Conservation (phyloP, 2,113 vertebrate genomes). For the Poeciliopsis occidentalis region DNA sequence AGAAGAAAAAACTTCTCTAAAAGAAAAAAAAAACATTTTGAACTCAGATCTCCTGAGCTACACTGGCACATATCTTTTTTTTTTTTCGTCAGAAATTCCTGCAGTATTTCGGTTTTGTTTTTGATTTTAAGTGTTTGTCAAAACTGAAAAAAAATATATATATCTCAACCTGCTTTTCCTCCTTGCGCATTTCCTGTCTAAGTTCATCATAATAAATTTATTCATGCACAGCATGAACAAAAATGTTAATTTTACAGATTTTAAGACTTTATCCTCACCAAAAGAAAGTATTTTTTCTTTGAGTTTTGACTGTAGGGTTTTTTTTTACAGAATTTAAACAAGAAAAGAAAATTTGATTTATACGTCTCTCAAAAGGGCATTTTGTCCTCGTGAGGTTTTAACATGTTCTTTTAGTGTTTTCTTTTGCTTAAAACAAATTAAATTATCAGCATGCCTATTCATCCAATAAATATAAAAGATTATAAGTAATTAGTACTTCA, state of each 20-base stretch:
- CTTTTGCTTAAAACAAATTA: background rate
- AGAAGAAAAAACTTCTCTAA: background rate
- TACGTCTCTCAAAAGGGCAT: background rate
- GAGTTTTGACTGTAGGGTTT: background rate
- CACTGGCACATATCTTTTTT: constrained; percentile 4
- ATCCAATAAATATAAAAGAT: background rate
- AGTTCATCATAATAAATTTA: background rate
- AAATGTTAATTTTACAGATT: background rate
- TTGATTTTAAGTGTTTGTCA: constrained; percentile 13
- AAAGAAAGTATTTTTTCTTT: background rate
- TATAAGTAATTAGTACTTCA: background rate
- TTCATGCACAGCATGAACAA: background rate
- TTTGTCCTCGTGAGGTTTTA: background rate
- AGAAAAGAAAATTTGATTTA: background rate
- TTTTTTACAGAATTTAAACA: background rate
- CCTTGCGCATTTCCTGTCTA: background rate
- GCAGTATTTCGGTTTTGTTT: constrained; percentile 10
- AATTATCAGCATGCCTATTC: background rate
- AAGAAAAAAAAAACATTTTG: constrained; percentile 10
- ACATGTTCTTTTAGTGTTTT: background rate
- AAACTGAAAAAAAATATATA: constrained; percentile 19
- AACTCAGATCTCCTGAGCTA: constrained; percentile 19
- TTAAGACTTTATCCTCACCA: background rate
- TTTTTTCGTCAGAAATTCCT: background rate
- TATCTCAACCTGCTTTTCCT: constrained; percentile 3